A percentile compares a stretch with the other conserved stretches of the same genome.
phyloP scores from a whole-genome alignment of 2,888 invertebrate species.

The Smittia aterrima region DNA sequence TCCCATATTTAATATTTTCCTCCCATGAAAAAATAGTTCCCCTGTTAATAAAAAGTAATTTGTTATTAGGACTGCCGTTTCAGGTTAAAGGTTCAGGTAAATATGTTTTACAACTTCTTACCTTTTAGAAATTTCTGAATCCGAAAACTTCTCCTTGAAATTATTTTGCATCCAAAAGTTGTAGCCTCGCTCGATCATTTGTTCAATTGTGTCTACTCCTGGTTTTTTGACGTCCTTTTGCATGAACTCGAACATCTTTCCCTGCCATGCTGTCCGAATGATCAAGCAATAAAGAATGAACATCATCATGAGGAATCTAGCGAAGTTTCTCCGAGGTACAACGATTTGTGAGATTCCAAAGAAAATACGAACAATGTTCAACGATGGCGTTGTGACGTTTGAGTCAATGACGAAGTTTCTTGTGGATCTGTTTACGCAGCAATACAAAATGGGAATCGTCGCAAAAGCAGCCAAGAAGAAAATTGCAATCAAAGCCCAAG shows the following conservation, averaged over 20 bases:
- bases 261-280: conserved; percentile 18
- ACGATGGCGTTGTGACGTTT: not conserved
- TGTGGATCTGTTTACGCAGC: not conserved
- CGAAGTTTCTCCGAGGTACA: conserved; percentile 12
- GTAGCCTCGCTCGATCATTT: too few relatives aligned
- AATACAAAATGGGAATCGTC: not conserved
- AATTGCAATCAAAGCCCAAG: not conserved
- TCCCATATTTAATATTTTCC: too few relatives aligned
- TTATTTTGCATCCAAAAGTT: too few relatives aligned
- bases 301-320: not conserved
- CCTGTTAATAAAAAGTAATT: too few relatives aligned
- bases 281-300: not conserved
- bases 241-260: conserved; percentile 7
- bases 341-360: conserved; percentile 12
- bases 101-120: too few relatives aligned
- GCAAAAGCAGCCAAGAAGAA: not conserved
- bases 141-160: too few relatives aligned
- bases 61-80: too few relatives aligned
- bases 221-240: not conserved
- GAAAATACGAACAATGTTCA: not conserved
- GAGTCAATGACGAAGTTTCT: not conserved
- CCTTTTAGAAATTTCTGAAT: too few relatives aligned
- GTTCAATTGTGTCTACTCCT: not conserved
- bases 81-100: too few relatives aligned
- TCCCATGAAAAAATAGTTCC: too few relatives aligned